phyloP scores from a whole-genome alignment of 2,888 invertebrate genomes.

The Epirrhoe alternata region DNA sequence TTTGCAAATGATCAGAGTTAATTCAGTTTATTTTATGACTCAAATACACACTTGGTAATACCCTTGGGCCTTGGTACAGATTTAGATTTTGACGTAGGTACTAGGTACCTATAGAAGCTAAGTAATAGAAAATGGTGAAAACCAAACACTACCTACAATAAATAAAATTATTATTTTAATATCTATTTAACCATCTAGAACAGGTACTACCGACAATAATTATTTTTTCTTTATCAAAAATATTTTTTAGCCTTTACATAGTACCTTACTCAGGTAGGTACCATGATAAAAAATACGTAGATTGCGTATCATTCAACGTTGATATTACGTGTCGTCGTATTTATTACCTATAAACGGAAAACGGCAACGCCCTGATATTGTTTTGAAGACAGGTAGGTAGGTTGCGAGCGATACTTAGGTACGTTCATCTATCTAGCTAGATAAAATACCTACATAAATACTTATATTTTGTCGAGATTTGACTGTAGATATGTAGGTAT shows the following conservation, averaged over 20 bases:
- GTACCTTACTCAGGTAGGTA: too few species aligned
- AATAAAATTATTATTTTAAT: too few species aligned
- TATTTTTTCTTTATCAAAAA: too few species aligned
- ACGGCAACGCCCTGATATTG: background rate
- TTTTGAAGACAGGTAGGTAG: background rate
- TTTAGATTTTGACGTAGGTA: background rate
- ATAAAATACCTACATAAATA: background rate
- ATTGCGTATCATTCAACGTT: background rate
- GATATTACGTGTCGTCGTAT: background rate
- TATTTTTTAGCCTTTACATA: too few species aligned
- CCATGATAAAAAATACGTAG: too few species aligned
- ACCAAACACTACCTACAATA: too few species aligned
- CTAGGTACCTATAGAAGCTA: too few species aligned
- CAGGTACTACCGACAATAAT: too few species aligned
- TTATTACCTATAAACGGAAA: background rate
- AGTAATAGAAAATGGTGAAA: too few species aligned
- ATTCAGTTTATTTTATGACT: background rate
- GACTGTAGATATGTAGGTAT: background rate
- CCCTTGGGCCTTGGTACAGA: background rate
- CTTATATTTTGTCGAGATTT: background rate
- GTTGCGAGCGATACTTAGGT: background rate
- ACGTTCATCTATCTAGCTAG: background rate
- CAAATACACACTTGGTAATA: background rate
- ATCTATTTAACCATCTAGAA: too few species aligned
- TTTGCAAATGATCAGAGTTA: slow-evolving; percentile 18